Base-by-base conservation (phyloP, 2,888 invertebrate genomes). In the Mythimna lalbum region DNA sequence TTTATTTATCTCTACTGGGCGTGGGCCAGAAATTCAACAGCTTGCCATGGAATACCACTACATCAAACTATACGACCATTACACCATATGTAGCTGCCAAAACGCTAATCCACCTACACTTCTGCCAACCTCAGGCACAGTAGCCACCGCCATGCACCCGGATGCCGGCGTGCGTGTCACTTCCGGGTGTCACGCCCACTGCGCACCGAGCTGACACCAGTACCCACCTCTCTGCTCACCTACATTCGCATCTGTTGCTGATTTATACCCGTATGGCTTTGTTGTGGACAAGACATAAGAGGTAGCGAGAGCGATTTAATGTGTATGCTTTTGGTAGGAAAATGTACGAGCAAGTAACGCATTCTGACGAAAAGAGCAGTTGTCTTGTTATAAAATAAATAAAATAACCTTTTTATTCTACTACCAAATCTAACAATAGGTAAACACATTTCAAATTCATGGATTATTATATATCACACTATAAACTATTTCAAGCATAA, bases 181-280 rank as follows among this genome's bases (percentile, higher is more conserved):
- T 78, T 82, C 82, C 83, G 67, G 21, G 49, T 27, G 81, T 80
- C 73, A 77, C 81, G 67, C 74, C 72, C 70, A 64, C 71, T 72
- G 77, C 23, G 23, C 81, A 57, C 65, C 21, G 64, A 39, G 57
- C 50, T 19, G n/a, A 12, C 31, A 14, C 14, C 12, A 23, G 53
- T 31, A 72, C 27, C 17, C 27, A 36, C 36, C 47, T 47, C 21
- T 39, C 27, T 59, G 47, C 73, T 81, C 73, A 75, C 80, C 69
- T 73, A 74, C 60, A 74, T 80, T 80, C 60, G 68, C 70, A 81
- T 83, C 80, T 83, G 80, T 74, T 56, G 63, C 60, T 80, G 73
- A 78, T 69, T 69, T 73, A 77, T 59, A 66, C 59, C 80, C 19
- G 53, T 33, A 65, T 57, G 50, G 63, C 57, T 43, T 59, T 47